Percentiles rank a stretch among this genome's conserved stretches.
Conservation (phyloP, 1,140 invertebrate species). For the Trinorchestia longiramus region DNA sequence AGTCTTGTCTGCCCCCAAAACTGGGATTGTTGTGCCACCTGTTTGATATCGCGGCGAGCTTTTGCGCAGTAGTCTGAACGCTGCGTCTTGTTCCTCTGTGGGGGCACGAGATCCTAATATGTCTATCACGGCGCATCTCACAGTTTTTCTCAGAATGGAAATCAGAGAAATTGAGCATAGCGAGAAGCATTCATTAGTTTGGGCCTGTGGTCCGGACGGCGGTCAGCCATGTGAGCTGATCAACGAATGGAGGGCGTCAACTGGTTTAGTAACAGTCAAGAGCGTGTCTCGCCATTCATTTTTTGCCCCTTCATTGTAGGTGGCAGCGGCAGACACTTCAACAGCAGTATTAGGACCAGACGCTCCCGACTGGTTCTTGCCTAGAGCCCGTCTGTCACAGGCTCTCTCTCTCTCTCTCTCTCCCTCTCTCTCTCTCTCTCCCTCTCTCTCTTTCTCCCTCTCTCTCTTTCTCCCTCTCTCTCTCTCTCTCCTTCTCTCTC, state of each 20-base stretch:
- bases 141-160: constrained; percentile 34
- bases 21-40: neutral
- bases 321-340: constrained; percentile 22
- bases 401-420: neutral
- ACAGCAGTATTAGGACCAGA: neutral
- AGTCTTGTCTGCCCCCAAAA: neutral
- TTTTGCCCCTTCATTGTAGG: constrained; percentile 1
- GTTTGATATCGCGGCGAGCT: neutral
- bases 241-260: constrained; percentile 4
- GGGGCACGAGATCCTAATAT: neutral
- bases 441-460: no score
- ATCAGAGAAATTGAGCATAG: neutral
- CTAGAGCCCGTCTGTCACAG: neutral
- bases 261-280: constrained; percentile 45
- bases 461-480: no score
- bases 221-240: neutral
- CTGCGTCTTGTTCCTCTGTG: neutral
- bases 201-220: neutral
- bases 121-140: neutral
- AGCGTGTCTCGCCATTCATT: constrained; percentile 37
- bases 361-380: neutral
- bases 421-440: neutral
- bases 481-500: no score
- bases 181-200: neutral
- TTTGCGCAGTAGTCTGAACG: neutral